phyloP scores from a whole-genome alignment of 2,888 invertebrate genomes.

The Lasioglossum lativentre region DNA sequence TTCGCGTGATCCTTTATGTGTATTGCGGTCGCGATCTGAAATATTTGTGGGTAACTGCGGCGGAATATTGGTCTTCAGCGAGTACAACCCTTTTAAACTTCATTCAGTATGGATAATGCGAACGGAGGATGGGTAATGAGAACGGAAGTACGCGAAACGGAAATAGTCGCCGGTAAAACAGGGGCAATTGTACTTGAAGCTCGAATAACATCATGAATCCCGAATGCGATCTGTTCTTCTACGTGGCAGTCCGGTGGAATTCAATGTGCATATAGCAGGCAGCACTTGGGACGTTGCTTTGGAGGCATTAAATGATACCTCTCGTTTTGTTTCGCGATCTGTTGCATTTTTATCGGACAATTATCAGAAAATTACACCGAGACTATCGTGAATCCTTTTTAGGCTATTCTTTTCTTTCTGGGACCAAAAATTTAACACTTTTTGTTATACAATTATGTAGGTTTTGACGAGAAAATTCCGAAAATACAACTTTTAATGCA shows the following conservation, averaged over 20 bases:
- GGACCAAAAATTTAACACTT: no score
- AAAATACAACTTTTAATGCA: no score
- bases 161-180: background rate
- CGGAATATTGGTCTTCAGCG: constrained; percentile 1
- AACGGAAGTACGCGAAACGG: background rate
- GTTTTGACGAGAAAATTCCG: no score
- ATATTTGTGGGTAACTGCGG: background rate
- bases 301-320: background rate
- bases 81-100: background rate
- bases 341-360: background rate
- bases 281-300: background rate
- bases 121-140: background rate
- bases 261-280: background rate
- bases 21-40: background rate
- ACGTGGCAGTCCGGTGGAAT: background rate
- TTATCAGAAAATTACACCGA: background rate
- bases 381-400: background rate
- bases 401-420: no score
- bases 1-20: background rate
- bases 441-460: no score
- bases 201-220: constrained; percentile 13
- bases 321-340: background rate
- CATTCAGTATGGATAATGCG: background rate
- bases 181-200: constrained; percentile 5
- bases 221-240: constrained; percentile 5